Percentiles rank a stretch among this genome's conserved stretches.
These are phyloP conservation scores for Sceliomorpha sp. DNA, from an alignment of 2,888 invertebrate genomes.

Conservation along the genomic window DNA sequence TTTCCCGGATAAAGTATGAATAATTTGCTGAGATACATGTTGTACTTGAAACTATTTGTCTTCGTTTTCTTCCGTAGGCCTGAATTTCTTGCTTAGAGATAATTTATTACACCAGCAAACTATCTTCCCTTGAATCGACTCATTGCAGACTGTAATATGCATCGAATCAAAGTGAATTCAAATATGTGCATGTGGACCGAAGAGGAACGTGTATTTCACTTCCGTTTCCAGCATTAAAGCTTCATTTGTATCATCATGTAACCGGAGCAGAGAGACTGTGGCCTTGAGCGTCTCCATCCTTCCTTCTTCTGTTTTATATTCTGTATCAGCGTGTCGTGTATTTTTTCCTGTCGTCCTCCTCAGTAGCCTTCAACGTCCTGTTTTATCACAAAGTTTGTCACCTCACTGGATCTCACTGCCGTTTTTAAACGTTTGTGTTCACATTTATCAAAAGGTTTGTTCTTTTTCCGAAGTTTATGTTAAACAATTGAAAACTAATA, in stretches of 20 bases:
- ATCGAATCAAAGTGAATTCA: slow-evolving; percentile 56
- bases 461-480: slow-evolving; percentile 15
- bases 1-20: slow-evolving; percentile 2
- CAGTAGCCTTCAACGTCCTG: neutral
- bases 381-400: slow-evolving; percentile 42
- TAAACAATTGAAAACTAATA: slow-evolving; percentile 23
- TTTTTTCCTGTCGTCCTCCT: neutral
- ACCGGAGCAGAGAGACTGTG: slow-evolving; percentile 26
- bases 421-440: neutral
- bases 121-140: slow-evolving; percentile 58
- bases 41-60: slow-evolving; percentile 29
- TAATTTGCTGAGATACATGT: slow-evolving; percentile 22
- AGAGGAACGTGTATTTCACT: slow-evolving; percentile 64
- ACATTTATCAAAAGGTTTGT: slow-evolving; percentile 11
- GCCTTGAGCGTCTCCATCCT: slow-evolving; percentile 54
- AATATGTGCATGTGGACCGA: slow-evolving; percentile 61
- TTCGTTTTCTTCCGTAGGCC: slow-evolving; percentile 23
- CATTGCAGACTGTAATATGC: slow-evolving; percentile 53
- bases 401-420: slow-evolving; percentile 26
- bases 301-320: neutral
- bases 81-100: slow-evolving; percentile 40
- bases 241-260: slow-evolving; percentile 31
- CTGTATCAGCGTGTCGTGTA: neutral
- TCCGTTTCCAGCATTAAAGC: slow-evolving; percentile 52
- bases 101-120: slow-evolving; percentile 33